phyloP scores from a whole-genome alignment of 2,113 vertebrate species.

The Anolis carolinensis region DNA sequence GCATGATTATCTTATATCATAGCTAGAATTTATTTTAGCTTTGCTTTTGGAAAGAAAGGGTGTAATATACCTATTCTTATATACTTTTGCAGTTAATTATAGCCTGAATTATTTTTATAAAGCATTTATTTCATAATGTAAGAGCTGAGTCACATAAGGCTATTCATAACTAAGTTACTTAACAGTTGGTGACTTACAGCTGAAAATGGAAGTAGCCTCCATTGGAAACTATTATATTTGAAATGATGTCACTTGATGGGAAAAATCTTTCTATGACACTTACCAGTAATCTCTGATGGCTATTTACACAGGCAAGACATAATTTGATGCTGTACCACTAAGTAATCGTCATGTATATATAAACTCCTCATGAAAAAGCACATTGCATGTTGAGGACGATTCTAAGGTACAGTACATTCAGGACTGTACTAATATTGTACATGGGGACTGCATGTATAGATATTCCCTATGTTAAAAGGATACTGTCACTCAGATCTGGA shows the following conservation, averaged over 20 bases:
- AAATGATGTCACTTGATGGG: neutral
- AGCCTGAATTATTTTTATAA: neutral
- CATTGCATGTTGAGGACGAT: neutral
- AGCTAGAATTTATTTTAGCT: neutral
- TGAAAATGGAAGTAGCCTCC: constrained; percentile 2
- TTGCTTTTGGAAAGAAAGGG: neutral
- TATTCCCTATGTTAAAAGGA: neutral
- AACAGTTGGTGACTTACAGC: neutral
- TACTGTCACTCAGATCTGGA: neutral
- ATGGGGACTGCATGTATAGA: neutral
- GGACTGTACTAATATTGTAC: neutral
- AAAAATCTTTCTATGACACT: neutral
- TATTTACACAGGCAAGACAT: neutral
- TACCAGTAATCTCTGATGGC: neutral
- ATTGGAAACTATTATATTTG: neutral
- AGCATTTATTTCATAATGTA: neutral
- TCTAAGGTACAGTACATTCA: neutral
- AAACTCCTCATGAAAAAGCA: neutral
- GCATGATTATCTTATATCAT: neutral
- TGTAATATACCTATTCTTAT: neutral
- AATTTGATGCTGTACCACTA: neutral
- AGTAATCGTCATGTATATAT: neutral
- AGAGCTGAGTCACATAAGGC: neutral
- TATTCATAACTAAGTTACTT: neutral
- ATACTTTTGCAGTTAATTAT: neutral